Evolutionary conservation across 2,113 vertebrate species (phyloP), one percentile per base, ranked within the genome.

Genomic region (Chlorodrepanis virens): DNA sequence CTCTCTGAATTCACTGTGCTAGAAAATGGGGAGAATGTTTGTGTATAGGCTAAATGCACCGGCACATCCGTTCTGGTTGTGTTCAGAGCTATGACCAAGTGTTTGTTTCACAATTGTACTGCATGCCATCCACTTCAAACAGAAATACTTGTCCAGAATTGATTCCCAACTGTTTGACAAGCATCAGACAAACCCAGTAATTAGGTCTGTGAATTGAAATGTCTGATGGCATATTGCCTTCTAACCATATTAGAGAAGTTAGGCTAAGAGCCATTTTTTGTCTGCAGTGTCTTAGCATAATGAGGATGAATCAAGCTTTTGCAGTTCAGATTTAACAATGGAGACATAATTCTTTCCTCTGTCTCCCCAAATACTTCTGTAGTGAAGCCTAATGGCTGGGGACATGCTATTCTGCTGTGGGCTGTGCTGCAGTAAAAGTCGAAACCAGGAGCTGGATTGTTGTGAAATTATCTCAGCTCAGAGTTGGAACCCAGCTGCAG

Each of bases 201-300:
- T 98, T 98, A 98, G 97, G 98, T 97, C 93, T 98, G 97, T 77
- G 68, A 83, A 86, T 76, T 89, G 42, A 83, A 93, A 75, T 71
- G 56, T 44, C 85, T 97, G 60, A 81, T 96, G 90, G 88, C 92
- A 54, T 74, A 20, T 56, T 96, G 72, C 86, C 76, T 93, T 70
- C 83, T 75, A 86, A 81, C 44, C 31, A 8, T 25, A 78, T 71
- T 86, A 77, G 44, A 35, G 40, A 94, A 89, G 69, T 90, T 88
- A 75, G 76, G 88, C 93, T 68, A 60, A 76, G 90, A 60, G 92
- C 72, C 92, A 68, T 68, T 75, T 97, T 98, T 98, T 97, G 94
- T 96, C 97, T 97, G 97, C 97, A 95, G n/a, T 44, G 7, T 35
- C 67, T 64, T 59, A 44, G 31, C 44, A 37, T 83, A 77, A 83